A percentile compares a stretch with the other conserved stretches of the same genome.
Evolutionary conservation across 2,113 vertebrate species (phyloP).

Genomic region (Tapirus terrestris): DNA sequence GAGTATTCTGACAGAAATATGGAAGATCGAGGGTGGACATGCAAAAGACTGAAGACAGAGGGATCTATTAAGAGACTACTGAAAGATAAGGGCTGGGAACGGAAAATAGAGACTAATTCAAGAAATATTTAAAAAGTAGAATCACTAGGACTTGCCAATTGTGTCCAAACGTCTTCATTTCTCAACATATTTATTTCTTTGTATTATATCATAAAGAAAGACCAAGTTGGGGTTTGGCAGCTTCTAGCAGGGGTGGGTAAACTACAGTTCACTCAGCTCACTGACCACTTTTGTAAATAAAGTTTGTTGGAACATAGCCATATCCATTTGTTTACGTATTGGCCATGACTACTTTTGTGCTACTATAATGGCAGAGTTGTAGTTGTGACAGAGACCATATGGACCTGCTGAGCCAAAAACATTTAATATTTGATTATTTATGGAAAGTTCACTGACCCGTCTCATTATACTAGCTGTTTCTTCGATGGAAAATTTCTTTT

Average conservation of each 20-base stretch:
- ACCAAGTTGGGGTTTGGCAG: neutral
- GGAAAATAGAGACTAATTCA: neutral
- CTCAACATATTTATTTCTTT: conserved; percentile 26
- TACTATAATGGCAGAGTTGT: neutral
- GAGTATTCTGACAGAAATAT: conserved; percentile 25
- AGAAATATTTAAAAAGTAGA: neutral
- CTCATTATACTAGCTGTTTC: neutral
- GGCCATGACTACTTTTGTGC: neutral
- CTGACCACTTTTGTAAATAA: neutral
- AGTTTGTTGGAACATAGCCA: neutral
- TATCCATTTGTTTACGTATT: neutral
- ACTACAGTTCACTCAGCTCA: neutral
- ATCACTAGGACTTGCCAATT: neutral
- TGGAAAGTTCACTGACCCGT: neutral
- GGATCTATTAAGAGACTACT: neutral
- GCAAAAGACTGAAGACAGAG: neutral
- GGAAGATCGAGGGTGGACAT: neutral
- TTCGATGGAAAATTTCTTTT: neutral
- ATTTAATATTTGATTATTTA: conserved; percentile 10
- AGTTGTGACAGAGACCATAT: neutral
- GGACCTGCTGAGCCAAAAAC: neutral
- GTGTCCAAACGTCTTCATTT: neutral
- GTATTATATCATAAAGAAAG: neutral
- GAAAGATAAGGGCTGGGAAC: neutral
- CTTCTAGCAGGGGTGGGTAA: neutral